Percentiles rank a stretch among this genome's conserved stretches.
Conservation (phyloP, 2,888 invertebrate genomes). For the Thymelicus lineola region DNA sequence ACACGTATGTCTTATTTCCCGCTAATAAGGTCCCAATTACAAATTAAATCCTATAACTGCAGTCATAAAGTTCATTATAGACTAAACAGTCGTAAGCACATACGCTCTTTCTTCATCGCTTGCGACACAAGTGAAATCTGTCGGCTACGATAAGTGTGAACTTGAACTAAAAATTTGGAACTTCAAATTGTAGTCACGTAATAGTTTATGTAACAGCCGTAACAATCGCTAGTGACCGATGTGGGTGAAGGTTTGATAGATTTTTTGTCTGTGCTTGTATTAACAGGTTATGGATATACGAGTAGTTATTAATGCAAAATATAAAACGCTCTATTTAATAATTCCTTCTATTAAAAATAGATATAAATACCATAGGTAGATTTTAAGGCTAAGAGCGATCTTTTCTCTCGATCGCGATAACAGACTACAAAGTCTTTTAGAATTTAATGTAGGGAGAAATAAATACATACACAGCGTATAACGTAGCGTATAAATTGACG, state of each 20-base stretch:
- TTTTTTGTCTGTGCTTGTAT: neutral
- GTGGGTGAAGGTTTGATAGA: conserved; percentile 32
- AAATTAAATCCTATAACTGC: neutral
- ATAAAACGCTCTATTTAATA: no score
- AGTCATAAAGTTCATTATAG: neutral
- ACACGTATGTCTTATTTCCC: conserved; percentile 3
- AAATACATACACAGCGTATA: no score
- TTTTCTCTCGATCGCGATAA: no score
- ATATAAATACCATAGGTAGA: no score
- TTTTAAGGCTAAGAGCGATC: no score
- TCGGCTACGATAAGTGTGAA: conserved; percentile 43
- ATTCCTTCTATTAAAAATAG: no score
- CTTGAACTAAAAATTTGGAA: conserved; percentile 43
- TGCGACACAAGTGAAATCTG: conserved; percentile 47
- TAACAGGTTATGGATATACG: neutral
- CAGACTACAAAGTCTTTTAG: no score
- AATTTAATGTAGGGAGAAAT: no score
- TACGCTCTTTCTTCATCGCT: conserved; percentile 22
- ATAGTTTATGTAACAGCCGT: conserved; percentile 33
- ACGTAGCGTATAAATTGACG: no score
- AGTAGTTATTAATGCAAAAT: no score
- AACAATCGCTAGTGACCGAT: conserved; percentile 17
- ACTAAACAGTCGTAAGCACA: conserved; percentile 1
- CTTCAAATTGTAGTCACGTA: conserved; percentile 26
- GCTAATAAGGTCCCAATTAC: neutral